Evolutionary conservation across 1,140 invertebrate genomes (phyloP).

Genomic region (Zaprionus gabonicus): DNA sequence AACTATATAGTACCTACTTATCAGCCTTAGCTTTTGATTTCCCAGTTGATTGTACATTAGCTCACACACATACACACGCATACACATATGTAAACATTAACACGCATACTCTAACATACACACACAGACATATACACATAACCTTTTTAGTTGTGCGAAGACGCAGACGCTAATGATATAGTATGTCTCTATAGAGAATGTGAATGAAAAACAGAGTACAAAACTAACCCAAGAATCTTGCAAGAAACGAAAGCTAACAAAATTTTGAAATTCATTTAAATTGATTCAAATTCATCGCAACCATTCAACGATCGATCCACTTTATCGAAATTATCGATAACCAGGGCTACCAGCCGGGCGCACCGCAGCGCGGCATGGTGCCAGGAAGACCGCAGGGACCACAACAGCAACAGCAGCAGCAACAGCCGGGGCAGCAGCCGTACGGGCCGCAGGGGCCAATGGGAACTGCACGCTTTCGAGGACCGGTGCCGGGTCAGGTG

Average conservation of each 20-base stretch:
- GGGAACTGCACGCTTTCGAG: conserved; percentile 71
- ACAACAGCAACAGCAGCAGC: conserved; percentile 82
- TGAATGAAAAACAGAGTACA: conserved; percentile 82
- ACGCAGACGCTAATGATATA: conserved; percentile 41
- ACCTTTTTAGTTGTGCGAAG: conserved; percentile 63
- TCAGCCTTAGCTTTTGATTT: conserved; percentile 63
- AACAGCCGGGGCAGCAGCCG: conserved; percentile 65
- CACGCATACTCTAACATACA: conserved; percentile 28
- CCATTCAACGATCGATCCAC: conserved; percentile 19
- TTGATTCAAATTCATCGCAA: conserved; percentile 75
- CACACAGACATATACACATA: conserved; percentile 39
- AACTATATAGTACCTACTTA: conserved; percentile 14
- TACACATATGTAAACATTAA: conserved; percentile 34
- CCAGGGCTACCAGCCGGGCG: conserved; percentile 82
- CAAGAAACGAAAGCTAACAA: conserved; percentile 58
- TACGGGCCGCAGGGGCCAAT: conserved; percentile 70
- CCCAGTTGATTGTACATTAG: conserved; percentile 60
- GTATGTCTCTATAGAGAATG: conserved; percentile 71
- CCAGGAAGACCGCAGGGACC: conserved; percentile 66
- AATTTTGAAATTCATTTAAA: conserved; percentile 80
- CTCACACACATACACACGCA: conserved; percentile 46
- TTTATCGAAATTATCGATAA: conserved; percentile 35
- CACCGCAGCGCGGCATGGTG: conserved; percentile 82
- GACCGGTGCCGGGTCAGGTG: conserved; percentile 70
- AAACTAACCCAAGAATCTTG: conserved; percentile 18